These are phyloP conservation scores for Rhopalosiphum padi DNA, from an alignment of 1,140 invertebrate genomes.

Conservation along the genomic window DNA sequence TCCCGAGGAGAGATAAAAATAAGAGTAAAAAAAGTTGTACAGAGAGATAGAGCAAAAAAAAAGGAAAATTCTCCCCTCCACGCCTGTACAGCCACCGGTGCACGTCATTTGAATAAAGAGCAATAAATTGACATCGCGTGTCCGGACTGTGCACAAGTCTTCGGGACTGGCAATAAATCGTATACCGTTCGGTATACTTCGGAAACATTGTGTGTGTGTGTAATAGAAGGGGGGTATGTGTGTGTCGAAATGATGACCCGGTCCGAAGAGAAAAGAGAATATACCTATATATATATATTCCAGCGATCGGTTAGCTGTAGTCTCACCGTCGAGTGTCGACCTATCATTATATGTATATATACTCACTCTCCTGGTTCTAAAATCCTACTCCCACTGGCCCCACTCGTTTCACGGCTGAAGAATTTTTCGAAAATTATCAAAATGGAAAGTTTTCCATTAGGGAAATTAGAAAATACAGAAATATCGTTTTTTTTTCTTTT, in stretches of 20 bases:
- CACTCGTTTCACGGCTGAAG: not conserved
- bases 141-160: constrained; percentile 47
- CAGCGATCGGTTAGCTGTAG: not conserved
- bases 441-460: constrained; percentile 38
- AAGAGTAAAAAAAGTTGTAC: not conserved
- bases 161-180: constrained; percentile 38
- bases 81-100: not conserved
- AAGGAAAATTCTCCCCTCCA: not conserved
- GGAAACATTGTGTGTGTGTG: constrained; percentile 27
- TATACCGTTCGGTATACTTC: constrained; percentile 1
- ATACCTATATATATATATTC: not conserved
- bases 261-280: not conserved
- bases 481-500: not conserved
- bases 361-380: not conserved
- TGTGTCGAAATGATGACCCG: constrained; percentile 1
- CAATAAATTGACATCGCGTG: constrained; percentile 57
- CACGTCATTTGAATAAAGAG: constrained; percentile 57
- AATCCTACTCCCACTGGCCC: not conserved
- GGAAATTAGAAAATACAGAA: constrained; percentile 38
- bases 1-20: constrained; percentile 48
- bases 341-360: not conserved
- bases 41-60: constrained; percentile 23
- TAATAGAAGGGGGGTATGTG: not conserved
- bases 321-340: not conserved
- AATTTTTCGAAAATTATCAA: constrained; percentile 40